phyloP scores from a whole-genome alignment of 2,113 vertebrate species.

The Bubo blakistoni region DNA sequence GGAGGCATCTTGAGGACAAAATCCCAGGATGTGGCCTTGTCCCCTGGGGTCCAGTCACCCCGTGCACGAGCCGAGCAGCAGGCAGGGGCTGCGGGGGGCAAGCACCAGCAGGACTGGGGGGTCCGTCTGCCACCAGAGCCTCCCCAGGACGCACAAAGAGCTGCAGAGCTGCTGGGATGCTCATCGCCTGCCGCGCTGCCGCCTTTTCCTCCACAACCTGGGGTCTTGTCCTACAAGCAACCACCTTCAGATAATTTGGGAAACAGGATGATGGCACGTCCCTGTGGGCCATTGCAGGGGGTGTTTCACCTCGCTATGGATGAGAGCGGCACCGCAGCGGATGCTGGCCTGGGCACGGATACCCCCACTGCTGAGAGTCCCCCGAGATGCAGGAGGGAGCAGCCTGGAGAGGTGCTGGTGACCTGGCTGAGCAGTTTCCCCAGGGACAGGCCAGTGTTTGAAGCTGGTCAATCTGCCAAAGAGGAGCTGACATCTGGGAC shows the following conservation, averaged over 20 bases:
- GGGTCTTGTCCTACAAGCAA: neutral
- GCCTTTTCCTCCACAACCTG: neutral
- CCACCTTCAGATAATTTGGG: neutral
- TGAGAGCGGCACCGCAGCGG: fast-evolving
- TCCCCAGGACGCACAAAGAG: neutral
- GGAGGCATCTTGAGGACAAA: neutral
- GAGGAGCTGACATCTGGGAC: neutral
- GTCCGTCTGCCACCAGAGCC: neutral
- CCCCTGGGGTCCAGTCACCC: neutral
- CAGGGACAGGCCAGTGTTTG: neutral
- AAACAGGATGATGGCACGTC: neutral
- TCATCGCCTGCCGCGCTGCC: fast-evolving
- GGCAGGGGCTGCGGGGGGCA: neutral
- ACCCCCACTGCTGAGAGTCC: neutral
- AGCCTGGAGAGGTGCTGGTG: neutral
- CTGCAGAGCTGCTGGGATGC: neutral
- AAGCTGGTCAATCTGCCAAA: fast-evolving
- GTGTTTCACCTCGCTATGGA: fast-evolving
- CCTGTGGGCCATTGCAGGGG: neutral
- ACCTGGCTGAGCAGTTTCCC: neutral
- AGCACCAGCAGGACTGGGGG: fast-evolving
- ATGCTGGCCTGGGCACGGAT: neutral
- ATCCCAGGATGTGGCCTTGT: neutral
- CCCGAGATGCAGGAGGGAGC: neutral
- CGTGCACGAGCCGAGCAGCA: neutral